Evolutionary conservation across 1,140 invertebrate genomes (phyloP), one percentile per base, ranked within the genome.

Genomic region (Muscidifurax raptorellus): DNA sequence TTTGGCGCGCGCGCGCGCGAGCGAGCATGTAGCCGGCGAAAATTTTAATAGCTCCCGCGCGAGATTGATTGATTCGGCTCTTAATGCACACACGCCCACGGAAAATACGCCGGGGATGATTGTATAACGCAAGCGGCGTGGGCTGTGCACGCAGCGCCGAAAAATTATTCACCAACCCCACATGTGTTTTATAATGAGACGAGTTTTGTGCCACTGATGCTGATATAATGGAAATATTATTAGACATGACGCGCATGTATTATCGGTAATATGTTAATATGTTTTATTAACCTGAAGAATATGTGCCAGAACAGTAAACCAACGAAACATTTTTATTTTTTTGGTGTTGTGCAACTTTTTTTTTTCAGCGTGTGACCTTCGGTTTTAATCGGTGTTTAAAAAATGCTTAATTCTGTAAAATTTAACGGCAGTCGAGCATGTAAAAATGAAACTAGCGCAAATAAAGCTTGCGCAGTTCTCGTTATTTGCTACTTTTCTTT

Each of bases 21-120:
- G 36, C 36, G 44, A 47, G 44, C 44, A 15, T 18, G 18, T 22
- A 18, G 18, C 52, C 15, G 7, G 13, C 59, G 40, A 77, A 76
- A 69, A 69, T 69, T 85, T 85, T 81, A 85, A 81, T 76, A 67
- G 12, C n/a, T 30, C 72, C 15, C 12, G 64, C 32, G 88, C 86
- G 88, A 67, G 85, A 85, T 85, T 81, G 84, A 85, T 85, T 47
- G 84, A 74, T 85, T 82, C 52, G 78, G 15, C 82, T 59, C 9
- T 32, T 80, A 74, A 74, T 78, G 28, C 32, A 13, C 83, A 15
- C 82, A 59, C 30, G 28, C 30, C 40, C 25, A 40, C 27, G 40
- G 4, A 40, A 40, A 36, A 7, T 80, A 18, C 32, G 36, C 59
- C 0, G 28, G 3, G 25, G 52, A 59, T 82, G 22, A 80, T 79